Conservation (phyloP, 1,140 invertebrate genomes). For the Pachypeltis micranthus region DNA sequence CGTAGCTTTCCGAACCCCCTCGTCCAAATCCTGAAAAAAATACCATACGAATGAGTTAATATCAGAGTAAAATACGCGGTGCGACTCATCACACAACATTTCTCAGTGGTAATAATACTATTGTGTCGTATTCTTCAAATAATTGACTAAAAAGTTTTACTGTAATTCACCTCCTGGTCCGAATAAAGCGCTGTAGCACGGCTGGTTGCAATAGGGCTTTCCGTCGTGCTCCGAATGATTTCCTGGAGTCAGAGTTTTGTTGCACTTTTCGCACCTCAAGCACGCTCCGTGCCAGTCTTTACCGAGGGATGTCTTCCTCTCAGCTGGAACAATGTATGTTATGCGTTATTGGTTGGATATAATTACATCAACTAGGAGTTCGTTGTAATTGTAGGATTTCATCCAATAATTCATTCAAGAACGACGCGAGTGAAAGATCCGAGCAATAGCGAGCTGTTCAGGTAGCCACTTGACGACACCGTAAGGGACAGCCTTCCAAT, state of each 20-base stretch:
- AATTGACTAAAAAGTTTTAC: neutral
- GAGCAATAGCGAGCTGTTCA: too few relatives aligned
- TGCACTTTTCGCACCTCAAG: constrained; percentile 63
- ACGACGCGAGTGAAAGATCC: too few relatives aligned
- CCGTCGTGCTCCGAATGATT: constrained; percentile 60
- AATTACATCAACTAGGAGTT: too few relatives aligned
- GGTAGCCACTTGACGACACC: too few relatives aligned
- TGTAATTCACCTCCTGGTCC: constrained; percentile 48
- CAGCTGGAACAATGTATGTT: constrained; percentile 56
- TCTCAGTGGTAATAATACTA: neutral
- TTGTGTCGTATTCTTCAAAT: neutral
- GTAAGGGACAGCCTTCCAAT: too few relatives aligned
- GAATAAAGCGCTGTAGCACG: constrained; percentile 60
- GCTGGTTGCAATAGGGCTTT: constrained; percentile 65
- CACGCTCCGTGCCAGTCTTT: constrained; percentile 69
- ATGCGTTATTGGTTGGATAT: too few relatives aligned
- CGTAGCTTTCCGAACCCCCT: constrained; percentile 51
- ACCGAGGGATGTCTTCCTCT: constrained; percentile 61
- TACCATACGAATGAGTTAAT: neutral
- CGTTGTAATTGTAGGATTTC: too few relatives aligned
- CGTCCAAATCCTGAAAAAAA: constrained; percentile 44
- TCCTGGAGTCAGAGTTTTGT: constrained; percentile 60
- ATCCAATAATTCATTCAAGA: too few relatives aligned
- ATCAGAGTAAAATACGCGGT: neutral
- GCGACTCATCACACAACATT: neutral